Evolutionary conservation across 37 sponge, comb jelly and placozoan genomes (phyloP), one percentile per base, ranked within the genome.

Genomic region (Amphimedon queenslandica): DNA sequence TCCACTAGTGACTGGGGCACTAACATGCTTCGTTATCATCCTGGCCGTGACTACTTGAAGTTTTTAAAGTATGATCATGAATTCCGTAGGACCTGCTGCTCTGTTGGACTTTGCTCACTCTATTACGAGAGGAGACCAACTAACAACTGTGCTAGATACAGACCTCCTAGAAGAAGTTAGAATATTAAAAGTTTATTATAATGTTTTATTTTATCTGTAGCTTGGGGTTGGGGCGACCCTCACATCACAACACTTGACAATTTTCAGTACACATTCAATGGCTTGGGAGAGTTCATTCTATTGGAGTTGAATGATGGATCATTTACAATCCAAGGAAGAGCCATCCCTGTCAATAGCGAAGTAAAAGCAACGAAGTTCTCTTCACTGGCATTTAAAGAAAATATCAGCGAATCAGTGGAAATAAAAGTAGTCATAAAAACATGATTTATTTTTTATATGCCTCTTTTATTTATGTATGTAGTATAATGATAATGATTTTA

Each of bases 221-320:
- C 67, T 5, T 91, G 83, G 83, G 66, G 40, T 4, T 87, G 55
- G 58, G 92, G 92, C 1, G 92, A 91, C 42, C 92, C 92, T 31
- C 92, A 91, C 67, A 34, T 91, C 13, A 82, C 57, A 8, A 85
- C 92, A 13, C 56, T 86, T 42, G 92, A 91, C 67, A 79, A 70
- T 23, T 4, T 37, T 0, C 30, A 1, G 41, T 91, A 91, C 39
- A 91, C 92, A 11, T 91, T 91, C 77, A 91, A 91, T 79, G 92
- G 92, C 1, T 29, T 64, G 38, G 92, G 92, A 25, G 84, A 78
- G 57, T 92, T 82, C 66, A 69, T 36, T 10, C 42, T 80, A 1
- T 37, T 87, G 16, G 47, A 37, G 37, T 18, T 13, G 5, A 35
- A 60, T 4, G 57, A 3, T 0, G 32, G 11, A 24, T 25, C 58